A percentile compares a stretch with the other conserved stretches of the same genome.
Evolutionary conservation across 2,113 vertebrate species (phyloP).

Genomic region (Ranitomeya imitator): DNA sequence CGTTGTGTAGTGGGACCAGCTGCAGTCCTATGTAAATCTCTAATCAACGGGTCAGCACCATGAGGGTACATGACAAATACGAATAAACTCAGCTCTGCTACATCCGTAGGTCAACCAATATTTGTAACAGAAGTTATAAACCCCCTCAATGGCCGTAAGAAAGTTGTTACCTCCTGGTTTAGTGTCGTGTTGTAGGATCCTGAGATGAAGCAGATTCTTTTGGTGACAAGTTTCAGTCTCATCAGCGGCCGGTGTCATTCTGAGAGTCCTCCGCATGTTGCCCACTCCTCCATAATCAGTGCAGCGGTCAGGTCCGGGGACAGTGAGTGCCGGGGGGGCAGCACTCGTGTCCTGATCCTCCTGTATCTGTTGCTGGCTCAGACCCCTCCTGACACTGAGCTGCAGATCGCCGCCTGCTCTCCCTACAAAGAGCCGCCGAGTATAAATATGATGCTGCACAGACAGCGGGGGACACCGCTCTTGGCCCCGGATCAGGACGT

Average conservation of each 20-base stretch:
- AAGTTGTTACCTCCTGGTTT: constrained; percentile 22
- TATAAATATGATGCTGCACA: constrained; percentile 70
- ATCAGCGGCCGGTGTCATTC: neutral
- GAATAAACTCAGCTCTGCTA: neutral
- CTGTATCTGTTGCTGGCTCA: constrained; percentile 25
- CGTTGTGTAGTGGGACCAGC: neutral
- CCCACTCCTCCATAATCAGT: neutral
- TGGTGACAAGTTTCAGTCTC: neutral
- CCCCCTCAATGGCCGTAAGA: neutral
- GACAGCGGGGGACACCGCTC: constrained; percentile 71
- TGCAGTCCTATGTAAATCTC: neutral
- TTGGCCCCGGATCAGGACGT: constrained; percentile 79
- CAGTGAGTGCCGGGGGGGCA: neutral
- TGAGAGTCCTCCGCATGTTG: neutral
- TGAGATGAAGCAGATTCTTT: neutral
- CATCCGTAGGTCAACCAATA: neutral
- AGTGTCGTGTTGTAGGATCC: neutral
- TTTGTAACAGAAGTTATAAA: neutral
- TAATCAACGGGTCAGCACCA: neutral
- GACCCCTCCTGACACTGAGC: constrained; percentile 61
- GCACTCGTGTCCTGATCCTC: constrained; percentile 60
- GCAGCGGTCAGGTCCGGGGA: neutral
- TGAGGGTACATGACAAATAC: neutral
- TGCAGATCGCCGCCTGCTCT: constrained; percentile 64
- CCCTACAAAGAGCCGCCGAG: constrained; percentile 64